Evolutionary conservation across 2,797 vertebrate genomes (phyloP).

Genomic region (Catostomus latipinnis): DNA sequence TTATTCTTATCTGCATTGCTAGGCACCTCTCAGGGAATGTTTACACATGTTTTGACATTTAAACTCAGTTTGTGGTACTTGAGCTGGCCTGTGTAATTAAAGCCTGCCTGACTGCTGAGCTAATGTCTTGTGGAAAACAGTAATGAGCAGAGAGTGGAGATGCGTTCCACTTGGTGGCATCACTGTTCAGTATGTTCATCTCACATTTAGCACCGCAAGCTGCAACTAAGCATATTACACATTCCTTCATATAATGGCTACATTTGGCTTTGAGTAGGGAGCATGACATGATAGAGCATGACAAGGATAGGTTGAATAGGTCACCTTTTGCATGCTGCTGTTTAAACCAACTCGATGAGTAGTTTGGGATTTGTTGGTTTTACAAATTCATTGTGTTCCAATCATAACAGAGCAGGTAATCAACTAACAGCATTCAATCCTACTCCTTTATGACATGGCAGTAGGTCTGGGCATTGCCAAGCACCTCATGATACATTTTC

Average conservation of each 20-base stretch:
- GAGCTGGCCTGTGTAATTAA: slow-evolving; percentile 35
- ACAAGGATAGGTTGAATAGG: slow-evolving; percentile 76
- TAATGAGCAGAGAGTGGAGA: slow-evolving; percentile 62
- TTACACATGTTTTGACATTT: slow-evolving; percentile 43
- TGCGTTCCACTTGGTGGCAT: slow-evolving; percentile 64
- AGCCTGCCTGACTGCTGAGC: slow-evolving; percentile 22
- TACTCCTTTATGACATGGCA: background rate
- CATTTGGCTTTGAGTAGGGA: slow-evolving; percentile 43
- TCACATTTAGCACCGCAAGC: slow-evolving; percentile 2
- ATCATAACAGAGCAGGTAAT: slow-evolving; percentile 56
- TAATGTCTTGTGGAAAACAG: slow-evolving; percentile 20
- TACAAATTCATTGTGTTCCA: slow-evolving; percentile 63
- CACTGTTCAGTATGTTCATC: slow-evolving; percentile 24
- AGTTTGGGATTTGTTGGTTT: slow-evolving; percentile 73
- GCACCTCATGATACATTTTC: too few species aligned
- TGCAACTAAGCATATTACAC: background rate
- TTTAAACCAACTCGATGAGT: slow-evolving; percentile 63
- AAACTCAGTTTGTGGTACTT: slow-evolving; percentile 30
- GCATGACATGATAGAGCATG: slow-evolving; percentile 54
- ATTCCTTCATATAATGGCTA: slow-evolving; percentile 7
- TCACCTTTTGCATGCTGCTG: slow-evolving; percentile 71
- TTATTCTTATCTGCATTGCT: slow-evolving; percentile 13
- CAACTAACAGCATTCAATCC: slow-evolving; percentile 19
- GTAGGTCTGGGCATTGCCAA: too few species aligned
- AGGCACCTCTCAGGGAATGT: slow-evolving; percentile 29